These are phyloP conservation scores for Mallotus villosus DNA, from an alignment of 2,797 vertebrate species.

Conservation along the genomic window DNA sequence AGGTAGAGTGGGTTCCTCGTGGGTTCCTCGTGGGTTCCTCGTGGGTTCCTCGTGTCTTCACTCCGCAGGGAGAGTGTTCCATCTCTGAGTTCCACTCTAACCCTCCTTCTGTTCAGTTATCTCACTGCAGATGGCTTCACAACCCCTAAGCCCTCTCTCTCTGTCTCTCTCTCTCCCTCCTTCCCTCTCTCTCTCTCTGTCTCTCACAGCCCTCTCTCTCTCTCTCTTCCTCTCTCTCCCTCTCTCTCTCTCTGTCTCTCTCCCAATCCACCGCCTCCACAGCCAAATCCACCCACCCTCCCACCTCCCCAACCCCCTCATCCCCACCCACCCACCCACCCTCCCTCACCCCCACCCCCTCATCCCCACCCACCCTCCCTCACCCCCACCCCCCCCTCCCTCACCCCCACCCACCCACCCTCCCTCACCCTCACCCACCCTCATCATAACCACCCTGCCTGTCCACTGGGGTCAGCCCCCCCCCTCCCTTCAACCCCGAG, in stretches of 20 bases:
- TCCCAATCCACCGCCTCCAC: neutral
- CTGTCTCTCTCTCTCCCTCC: conserved; percentile 57
- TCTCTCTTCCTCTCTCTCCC: too few species aligned
- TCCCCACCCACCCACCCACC: neutral
- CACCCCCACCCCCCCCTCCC: neutral
- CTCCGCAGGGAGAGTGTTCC: conserved; percentile 43
- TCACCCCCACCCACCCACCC: neutral
- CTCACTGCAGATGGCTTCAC: conserved; percentile 78
- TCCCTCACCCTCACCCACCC: neutral
- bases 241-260: too few species aligned
- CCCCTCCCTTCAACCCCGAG: conserved; percentile 64
- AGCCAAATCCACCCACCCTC: neutral
- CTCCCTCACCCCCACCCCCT: too few species aligned
- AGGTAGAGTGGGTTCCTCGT: conserved; percentile 52
- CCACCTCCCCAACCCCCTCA: too few species aligned
- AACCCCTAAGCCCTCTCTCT: conserved; percentile 66
- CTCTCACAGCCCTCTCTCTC: too few species aligned
- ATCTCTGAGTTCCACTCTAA: conserved; percentile 56
- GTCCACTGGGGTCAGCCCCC: conserved; percentile 63
- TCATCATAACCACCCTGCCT: conserved; percentile 21
- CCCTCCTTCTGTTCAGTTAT: conserved; percentile 65
- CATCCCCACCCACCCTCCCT: neutral
- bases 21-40: too few species aligned
- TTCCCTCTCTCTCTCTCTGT: too few species aligned
- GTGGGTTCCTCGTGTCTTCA: conserved; percentile 48